A percentile compares a stretch with the other conserved stretches of the same genome.
phyloP scores from a whole-genome alignment of 2,888 invertebrate genomes.

The Pemphredon lugubris region DNA sequence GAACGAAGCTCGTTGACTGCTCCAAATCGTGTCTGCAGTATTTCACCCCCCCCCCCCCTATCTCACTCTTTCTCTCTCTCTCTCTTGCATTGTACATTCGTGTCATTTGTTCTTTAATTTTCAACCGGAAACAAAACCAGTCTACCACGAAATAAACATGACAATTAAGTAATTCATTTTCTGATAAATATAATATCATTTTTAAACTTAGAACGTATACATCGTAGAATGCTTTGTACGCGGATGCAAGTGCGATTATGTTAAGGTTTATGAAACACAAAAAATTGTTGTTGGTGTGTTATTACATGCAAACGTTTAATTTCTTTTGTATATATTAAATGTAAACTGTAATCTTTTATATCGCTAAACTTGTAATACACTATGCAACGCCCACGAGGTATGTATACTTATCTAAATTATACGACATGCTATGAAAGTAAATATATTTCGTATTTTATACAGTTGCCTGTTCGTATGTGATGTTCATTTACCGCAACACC shows the following conservation, averaged over 20 bases:
- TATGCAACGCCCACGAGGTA: constrained; percentile 60
- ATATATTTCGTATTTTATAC: constrained; percentile 80
- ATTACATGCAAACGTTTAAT: constrained; percentile 35
- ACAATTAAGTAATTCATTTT: constrained; percentile 48
- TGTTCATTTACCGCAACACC: constrained; percentile 19
- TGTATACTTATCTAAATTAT: constrained; percentile 79
- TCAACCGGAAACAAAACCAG: constrained; percentile 19
- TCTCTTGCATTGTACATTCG: constrained; percentile 18
- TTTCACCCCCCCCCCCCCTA: neutral
- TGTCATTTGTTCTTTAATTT: constrained; percentile 8
- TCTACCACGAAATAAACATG: constrained; percentile 54
- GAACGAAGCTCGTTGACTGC: constrained; percentile 14
- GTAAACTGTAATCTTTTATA: constrained; percentile 73
- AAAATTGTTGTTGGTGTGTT: constrained; percentile 37
- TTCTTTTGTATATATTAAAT: constrained; percentile 66
- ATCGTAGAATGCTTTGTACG: constrained; percentile 55
- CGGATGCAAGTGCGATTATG: constrained; percentile 61
- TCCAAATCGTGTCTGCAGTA: constrained; percentile 5
- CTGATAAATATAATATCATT: constrained; percentile 43
- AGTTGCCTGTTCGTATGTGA: constrained; percentile 28
- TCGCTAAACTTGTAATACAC: constrained; percentile 65
- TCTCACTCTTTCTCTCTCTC: constrained; percentile 2
- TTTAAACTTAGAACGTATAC: constrained; percentile 53
- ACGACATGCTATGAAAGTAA: constrained; percentile 76
- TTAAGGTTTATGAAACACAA: constrained; percentile 53